Evolutionary conservation across 2,888 invertebrate genomes (phyloP), one percentile per base, ranked within the genome.

Genomic region (Notodromas monacha): DNA sequence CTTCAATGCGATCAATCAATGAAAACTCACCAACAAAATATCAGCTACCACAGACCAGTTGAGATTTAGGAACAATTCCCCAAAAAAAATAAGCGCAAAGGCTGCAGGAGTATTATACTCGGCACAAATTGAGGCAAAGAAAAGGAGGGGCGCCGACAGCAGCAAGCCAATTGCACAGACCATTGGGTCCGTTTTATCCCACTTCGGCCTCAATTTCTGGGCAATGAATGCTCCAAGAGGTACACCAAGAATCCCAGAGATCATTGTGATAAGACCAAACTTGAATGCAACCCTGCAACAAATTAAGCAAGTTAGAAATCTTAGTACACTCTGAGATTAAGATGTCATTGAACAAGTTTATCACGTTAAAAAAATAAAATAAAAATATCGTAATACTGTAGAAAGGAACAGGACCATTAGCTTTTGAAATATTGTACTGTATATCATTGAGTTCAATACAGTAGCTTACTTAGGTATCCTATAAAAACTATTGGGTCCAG

Each of bases 31-130:
- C 70, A 92, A 55, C 39, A 86, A 55, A 43, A 99, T 84, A 51
- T 99, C 96, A 34, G 89, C 84, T 36, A 92, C 84, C 44, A 96
- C 68, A 12, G 92, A 70, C 96, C 96, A 99, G 47, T 86, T 89
- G 39, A 92, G 59, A 55, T 92, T 92, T 43, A 96, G 57, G 34
- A 73, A 63, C 41, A 73, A 47, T 56, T 74, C 68, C 31, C 74
- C 77, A 41, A 69, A 52, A 52, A 79, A 79, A 38, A 79, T 65
- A 40, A 74, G 58, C 15, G 59, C 40, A 55, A 68, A 89, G 43
- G 79, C 69, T 34, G 60, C 46, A 30, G 48, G 46, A 34, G 57
- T 55, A 51, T 63, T 61, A 34, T 54, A 52, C 38, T 57, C 52
- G 29, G 77, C 70, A 35, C 68, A 45, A 30, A 73, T 46, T 33